phyloP scores from a whole-genome alignment of 2,888 invertebrate genomes.

The Tanytarsus gracilentus region DNA sequence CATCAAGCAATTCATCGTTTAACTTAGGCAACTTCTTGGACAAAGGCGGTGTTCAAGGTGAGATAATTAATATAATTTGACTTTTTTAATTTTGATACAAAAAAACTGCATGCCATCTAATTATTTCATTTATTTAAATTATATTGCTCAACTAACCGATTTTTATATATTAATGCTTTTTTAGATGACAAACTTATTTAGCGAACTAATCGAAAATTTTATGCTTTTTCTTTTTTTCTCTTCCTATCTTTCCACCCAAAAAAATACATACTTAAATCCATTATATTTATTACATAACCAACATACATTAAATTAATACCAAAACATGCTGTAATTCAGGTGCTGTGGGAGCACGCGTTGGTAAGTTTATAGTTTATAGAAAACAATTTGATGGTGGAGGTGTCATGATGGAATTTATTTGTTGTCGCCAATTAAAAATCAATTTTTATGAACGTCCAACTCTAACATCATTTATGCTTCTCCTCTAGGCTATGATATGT shows the following conservation, averaged over 20 bases:
- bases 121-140: conserved; percentile 1
- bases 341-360: conserved; percentile 57
- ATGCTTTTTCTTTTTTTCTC: conserved; percentile 14
- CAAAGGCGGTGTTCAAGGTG: conserved; percentile 96
- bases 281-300: neutral
- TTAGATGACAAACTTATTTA: no score
- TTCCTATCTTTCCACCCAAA: neutral
- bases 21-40: conserved; percentile 96
- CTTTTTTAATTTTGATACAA: neutral
- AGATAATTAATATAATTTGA: conserved; percentile 33
- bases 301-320: conserved; percentile 4
- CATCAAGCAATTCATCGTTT: conserved; percentile 98
- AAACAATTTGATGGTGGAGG: conserved; percentile 19
- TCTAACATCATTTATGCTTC: conserved; percentile 35
- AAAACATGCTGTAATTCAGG: conserved; percentile 38
- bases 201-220: neutral
- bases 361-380: conserved; percentile 45
- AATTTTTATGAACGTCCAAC: neutral
- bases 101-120: neutral
- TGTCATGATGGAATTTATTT: neutral
- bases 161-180: no score
- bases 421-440: neutral
- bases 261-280: no score
- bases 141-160: neutral
- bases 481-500: conserved; percentile 93